These are phyloP conservation scores for Apeltes quadracus DNA, from an alignment of 2,113 vertebrate species.

Conservation along the genomic window DNA sequence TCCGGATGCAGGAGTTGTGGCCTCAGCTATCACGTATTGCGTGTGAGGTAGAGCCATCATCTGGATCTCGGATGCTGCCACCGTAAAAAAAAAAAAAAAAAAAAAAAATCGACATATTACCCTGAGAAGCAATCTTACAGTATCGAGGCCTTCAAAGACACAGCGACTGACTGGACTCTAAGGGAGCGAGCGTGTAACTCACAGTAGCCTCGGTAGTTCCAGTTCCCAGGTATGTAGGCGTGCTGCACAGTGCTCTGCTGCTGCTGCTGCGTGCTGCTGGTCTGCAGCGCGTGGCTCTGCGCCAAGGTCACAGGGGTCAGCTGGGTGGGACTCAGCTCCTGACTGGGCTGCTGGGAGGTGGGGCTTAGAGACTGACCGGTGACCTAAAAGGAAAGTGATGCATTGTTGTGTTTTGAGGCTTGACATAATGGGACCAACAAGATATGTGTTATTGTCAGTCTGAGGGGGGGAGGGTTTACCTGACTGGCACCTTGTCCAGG, in stretches of 20 bases:
- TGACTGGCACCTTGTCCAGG: constrained; percentile 79
- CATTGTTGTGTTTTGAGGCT: background rate
- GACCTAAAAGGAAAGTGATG: constrained; percentile 73
- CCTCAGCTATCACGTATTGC: constrained; percentile 96
- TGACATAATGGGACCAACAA: background rate
- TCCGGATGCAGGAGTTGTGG: constrained; percentile 86
- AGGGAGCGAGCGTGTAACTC: constrained; percentile 63
- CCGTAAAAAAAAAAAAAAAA: background rate
- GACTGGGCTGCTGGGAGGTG: constrained; percentile 86
- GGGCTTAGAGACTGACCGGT: constrained; percentile 90
- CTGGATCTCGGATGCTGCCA: constrained; percentile 94
- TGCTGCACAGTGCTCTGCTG: constrained; percentile 89
- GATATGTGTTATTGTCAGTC: background rate
- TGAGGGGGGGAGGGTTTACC: constrained; percentile 71
- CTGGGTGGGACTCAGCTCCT: constrained; percentile 90
- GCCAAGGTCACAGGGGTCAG: constrained; percentile 82
- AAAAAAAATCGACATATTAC: background rate
- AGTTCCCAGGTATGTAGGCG: constrained; percentile 89
- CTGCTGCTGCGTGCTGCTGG: constrained; percentile 58
- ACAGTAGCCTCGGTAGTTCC: constrained; percentile 95
- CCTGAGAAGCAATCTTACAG: background rate
- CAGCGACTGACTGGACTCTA: background rate
- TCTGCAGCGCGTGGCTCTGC: constrained; percentile 84
- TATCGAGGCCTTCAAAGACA: background rate
- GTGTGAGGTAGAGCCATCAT: constrained; percentile 97